phyloP scores from a whole-genome alignment of 2,797 vertebrate genomes.

The Protosalanx chinensis region DNA sequence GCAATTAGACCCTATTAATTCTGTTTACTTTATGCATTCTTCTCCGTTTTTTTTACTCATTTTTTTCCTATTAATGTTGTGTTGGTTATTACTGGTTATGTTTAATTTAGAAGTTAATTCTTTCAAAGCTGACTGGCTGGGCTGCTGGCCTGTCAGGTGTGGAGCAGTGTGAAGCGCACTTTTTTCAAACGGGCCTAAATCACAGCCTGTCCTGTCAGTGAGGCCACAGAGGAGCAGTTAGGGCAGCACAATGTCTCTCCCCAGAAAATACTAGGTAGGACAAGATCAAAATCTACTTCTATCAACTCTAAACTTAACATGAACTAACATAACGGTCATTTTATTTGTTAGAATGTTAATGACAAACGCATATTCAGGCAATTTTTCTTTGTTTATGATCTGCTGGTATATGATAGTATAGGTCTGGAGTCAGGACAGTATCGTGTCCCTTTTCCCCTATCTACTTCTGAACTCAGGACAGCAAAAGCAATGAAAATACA shows the following conservation, averaged over 20 bases:
- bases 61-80: not conserved
- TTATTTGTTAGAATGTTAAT: constrained; percentile 31
- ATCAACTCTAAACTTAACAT: not conserved
- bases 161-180: not conserved
- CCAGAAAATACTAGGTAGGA: not conserved
- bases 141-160: constrained; percentile 12
- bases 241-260: not conserved
- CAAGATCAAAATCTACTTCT: constrained; percentile 3
- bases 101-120: constrained; percentile 37
- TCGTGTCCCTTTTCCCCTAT: constrained; percentile 25
- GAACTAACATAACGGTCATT: constrained; percentile 14
- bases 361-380: constrained; percentile 9
- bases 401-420: not conserved
- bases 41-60: constrained; percentile 24
- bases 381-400: constrained; percentile 25
- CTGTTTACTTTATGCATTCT: constrained; percentile 55
- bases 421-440: not conserved
- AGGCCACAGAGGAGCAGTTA: not conserved
- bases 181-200: not conserved
- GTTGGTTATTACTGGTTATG: not conserved
- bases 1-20: constrained; percentile 67
- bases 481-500: constrained; percentile 56
- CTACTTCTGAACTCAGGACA: constrained; percentile 24
- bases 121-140: constrained; percentile 41
- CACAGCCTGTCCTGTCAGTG: not conserved